Percentiles rank a stretch among this genome's conserved stretches.
Conservation (phyloP, 2,888 invertebrate genomes). For the Mylabris sibirica region DNA sequence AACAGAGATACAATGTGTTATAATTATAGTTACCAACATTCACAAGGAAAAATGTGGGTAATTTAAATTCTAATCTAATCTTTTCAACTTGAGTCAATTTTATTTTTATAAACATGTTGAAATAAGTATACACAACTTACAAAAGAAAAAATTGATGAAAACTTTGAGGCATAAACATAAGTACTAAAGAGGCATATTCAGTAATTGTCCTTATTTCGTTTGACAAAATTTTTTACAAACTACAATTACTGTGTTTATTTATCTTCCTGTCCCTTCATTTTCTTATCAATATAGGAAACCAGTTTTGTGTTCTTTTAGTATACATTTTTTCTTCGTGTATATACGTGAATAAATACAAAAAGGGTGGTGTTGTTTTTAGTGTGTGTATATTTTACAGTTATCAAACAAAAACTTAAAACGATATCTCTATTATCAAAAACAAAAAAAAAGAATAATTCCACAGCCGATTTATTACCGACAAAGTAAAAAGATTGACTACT, state of each 20-base stretch:
- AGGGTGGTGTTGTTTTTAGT: too few relatives aligned
- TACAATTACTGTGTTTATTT: conserved; percentile 21
- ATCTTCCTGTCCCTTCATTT: conserved; percentile 24
- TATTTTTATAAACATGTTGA: conserved; percentile 33
- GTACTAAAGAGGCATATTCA: conserved; percentile 33
- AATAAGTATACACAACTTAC: conserved; percentile 33
- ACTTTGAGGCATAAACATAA: conserved; percentile 33
- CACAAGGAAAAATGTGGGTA: neutral
- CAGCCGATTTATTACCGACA: conserved; percentile 33
- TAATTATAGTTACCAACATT: neutral
- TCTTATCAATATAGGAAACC: neutral
- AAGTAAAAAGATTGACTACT: conserved; percentile 30
- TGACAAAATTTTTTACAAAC: conserved; percentile 24
- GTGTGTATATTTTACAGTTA: conserved; percentile 8
- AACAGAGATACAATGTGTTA: neutral
- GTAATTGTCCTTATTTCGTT: neutral
- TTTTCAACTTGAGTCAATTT: conserved; percentile 29
- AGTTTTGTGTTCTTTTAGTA: neutral
- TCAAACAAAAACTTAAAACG: conserved; percentile 1
- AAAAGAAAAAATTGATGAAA: conserved; percentile 31
- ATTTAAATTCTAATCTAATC: conserved; percentile 45
- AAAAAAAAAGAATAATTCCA: conserved; percentile 29
- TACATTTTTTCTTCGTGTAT: neutral
- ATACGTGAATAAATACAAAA: too few relatives aligned
- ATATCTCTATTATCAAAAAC: neutral